Base-by-base conservation (phyloP, 2,888 invertebrate genomes). In the Syrista parreyssii region DNA sequence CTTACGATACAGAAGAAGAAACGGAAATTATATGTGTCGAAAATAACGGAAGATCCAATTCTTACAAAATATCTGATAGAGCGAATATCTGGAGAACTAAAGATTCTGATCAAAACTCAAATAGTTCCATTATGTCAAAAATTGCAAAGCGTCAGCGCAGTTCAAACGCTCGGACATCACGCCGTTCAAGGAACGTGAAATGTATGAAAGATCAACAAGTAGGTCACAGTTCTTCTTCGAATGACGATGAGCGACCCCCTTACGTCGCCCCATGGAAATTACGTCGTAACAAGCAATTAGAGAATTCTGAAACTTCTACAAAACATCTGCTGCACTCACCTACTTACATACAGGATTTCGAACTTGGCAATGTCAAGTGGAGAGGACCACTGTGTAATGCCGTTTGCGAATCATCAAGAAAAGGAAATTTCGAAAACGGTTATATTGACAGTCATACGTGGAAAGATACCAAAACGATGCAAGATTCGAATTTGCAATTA, bases 311-410 rank as follows among this genome's bases (percentile, higher is more conserved):
- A 55, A 55, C 9, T 55, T 55, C 55, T 23, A 23, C 55, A 23
- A 55, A 55, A 2, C 23, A 55, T 55, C 55, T 55, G 55, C 23
- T 23, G 2, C 23, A 23, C 23, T 55, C 55, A 0, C 55, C 74
- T 40, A 77, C 31, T 40, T 77, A 77, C 35, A 69, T 69, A 34
- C 33, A 69, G 71, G 77, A 71, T 4, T 77, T 77, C 12, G 69
- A 74, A 33, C 69, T 77, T 11, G 77, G 77, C 3, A 77, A 77
- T 12, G 77, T 77, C 0, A 75, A 69, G 33, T 77, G 77, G 77
- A 36, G 77, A 74, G 77, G 77, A 30, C 77, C 77, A 12, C 34
- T 77, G 32, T 68, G 55, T 36, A 31, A 15, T 11, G 76, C 77
- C 23, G 30, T 68, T 71, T 11, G 12, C n/a, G 73, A 35, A 1